Base-by-base conservation (phyloP, 2,113 vertebrate genomes). In the Melospiza georgiana region DNA sequence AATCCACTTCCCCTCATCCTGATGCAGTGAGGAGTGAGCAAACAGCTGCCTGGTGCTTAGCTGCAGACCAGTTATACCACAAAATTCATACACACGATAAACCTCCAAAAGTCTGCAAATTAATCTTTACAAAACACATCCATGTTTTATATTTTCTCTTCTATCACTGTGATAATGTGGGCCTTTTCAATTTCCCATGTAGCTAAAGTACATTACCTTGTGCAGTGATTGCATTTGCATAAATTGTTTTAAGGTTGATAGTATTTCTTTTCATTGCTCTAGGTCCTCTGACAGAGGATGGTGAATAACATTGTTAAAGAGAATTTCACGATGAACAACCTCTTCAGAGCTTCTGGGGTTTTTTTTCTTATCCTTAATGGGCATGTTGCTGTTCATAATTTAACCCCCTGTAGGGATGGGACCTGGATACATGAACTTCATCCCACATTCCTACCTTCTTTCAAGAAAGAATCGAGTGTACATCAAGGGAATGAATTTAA, bases 261-360 rank as follows among this genome's bases (percentile, higher is more conserved):
- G 48, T n/a, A 27, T 67, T 57, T 87, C 93, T 92, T 94, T 91
- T 92, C 31, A 35, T 95, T 94, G 72, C 11, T 82, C 18, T 68
- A 44, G 52, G 58, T 91, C n/a, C 17, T 92, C 85, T 91, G 93
- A 49, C 87, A 95, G 77, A 68, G 25, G 31, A 41, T 91, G 80
- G 90, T 94, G 74, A 94, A 96, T 87, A 90, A 65, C 10, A 30
- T 37, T 92, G 77, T 87, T 91, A 43, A 68, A 61, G 61, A 68
- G 51, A 82, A 61, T 84, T 68, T 82, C 17, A 65, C 65, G n/a
- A 94, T 79, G 84, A 95, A 89, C 4, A 68, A 41, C 58, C 18
- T 69, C 65, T 78, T 94, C 67, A 69, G 46, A 84, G 62, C 73
- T 87, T 81, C 19, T 76, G n/a, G 61, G 61, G 84, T 57, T 84